Evolutionary conservation across 2,797 vertebrate genomes (phyloP).

Genomic region (Austrolebias charrua): DNA sequence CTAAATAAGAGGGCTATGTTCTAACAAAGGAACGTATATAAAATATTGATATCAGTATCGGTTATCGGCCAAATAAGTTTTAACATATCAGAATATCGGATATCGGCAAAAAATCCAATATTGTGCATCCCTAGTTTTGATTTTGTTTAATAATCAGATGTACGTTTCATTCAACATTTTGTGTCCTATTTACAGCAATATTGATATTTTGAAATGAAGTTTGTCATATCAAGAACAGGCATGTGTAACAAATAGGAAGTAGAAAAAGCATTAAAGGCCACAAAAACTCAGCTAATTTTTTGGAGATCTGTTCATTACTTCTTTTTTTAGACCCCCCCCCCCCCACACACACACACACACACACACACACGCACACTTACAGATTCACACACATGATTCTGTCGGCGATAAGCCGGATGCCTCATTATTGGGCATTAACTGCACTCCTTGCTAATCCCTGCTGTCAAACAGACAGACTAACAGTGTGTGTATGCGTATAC

Average conservation of each 20-base stretch:
- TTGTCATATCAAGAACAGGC: background rate
- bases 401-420: constrained; percentile 72
- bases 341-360: constrained; percentile 6
- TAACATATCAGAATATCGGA: too few species aligned
- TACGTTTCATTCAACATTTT: background rate
- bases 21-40: too few species aligned
- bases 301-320: constrained; percentile 32
- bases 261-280: constrained; percentile 45
- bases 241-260: constrained; percentile 22
- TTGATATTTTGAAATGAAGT: background rate
- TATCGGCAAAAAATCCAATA: too few species aligned
- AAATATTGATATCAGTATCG: too few species aligned
- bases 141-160: too few species aligned
- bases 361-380: constrained; percentile 15
- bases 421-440: constrained; percentile 71
- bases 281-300: constrained; percentile 60
- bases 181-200: constrained; percentile 1
- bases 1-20: too few species aligned
- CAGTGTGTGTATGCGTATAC: constrained; percentile 15
- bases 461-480: constrained; percentile 63
- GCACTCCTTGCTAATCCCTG: constrained; percentile 68
- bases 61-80: too few species aligned
- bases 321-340: background rate
- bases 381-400: constrained; percentile 42
- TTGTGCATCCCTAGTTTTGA: too few species aligned